Evolutionary conservation across 23 tunicate species (phyloP).

Genomic region (Diplosoma virens): DNA sequence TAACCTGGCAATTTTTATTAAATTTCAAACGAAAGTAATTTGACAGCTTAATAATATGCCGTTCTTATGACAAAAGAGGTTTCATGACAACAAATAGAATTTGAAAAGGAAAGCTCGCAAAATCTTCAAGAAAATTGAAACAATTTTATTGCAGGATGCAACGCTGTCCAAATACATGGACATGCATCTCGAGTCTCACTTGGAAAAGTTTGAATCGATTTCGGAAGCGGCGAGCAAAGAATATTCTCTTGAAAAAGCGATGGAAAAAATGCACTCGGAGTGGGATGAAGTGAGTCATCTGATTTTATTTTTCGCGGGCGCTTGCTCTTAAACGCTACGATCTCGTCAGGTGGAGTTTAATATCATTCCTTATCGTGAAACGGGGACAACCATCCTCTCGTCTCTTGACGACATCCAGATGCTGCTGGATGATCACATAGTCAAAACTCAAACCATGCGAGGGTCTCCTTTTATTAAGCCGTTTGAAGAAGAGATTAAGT

Average conservation of each 20-base stretch:
- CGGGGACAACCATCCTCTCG: constrained; percentile 88
- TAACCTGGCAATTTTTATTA: too few species aligned
- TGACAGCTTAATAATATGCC: too few species aligned
- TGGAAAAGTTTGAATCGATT: constrained; percentile 86
- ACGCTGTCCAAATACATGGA: constrained; percentile 85
- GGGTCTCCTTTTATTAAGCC: constrained; percentile 97
- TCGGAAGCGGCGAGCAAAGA: constrained; percentile 98
- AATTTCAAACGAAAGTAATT: too few species aligned
- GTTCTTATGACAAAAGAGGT: too few species aligned
- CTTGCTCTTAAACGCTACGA: too few species aligned
- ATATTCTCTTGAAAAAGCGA: constrained; percentile 96
- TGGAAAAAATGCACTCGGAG: constrained; percentile 93
- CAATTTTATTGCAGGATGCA: constrained; percentile 58
- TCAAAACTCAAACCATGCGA: constrained; percentile 98
- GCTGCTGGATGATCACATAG: constrained; percentile 98
- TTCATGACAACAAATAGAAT: too few species aligned
- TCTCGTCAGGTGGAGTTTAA: constrained; percentile 75
- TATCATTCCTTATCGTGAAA: constrained; percentile 97
- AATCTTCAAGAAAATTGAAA: too few species aligned
- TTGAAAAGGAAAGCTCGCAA: too few species aligned
- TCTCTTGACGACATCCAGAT: constrained; percentile 96
- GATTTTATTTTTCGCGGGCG: not conserved
- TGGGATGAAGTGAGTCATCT: constrained; percentile 84
- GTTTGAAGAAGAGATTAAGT: constrained; percentile 93
- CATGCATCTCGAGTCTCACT: constrained; percentile 80